phyloP scores from a whole-genome alignment of 1,140 invertebrate species.

The Pissodes strobi region DNA sequence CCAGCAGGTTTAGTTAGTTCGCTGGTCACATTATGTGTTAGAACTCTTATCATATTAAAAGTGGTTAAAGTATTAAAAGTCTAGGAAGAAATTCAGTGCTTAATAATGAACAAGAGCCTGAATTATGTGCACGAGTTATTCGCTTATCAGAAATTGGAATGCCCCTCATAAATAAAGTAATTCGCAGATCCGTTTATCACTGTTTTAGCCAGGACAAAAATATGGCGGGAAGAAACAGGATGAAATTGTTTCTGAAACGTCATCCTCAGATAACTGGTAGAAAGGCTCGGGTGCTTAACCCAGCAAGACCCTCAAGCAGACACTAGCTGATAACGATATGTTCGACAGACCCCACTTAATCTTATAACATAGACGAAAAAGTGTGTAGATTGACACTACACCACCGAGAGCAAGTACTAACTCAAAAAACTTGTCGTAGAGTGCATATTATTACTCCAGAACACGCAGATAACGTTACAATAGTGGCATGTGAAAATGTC shows the following conservation, averaged over 20 bases:
- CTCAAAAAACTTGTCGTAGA: constrained; percentile 42
- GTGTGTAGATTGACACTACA: constrained; percentile 53
- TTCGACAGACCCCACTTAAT: constrained; percentile 46
- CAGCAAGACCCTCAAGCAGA: constrained; percentile 42
- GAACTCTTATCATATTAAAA: too few relatives aligned
- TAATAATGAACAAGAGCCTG: too few relatives aligned
- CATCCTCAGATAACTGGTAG: constrained; percentile 37
- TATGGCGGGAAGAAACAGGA: too few relatives aligned
- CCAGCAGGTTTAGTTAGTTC: too few relatives aligned
- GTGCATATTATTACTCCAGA: constrained; percentile 48
- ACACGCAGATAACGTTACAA: constrained; percentile 51
- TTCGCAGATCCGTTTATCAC: too few relatives aligned
- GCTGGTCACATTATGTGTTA: too few relatives aligned
- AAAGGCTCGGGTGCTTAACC: constrained; percentile 49
- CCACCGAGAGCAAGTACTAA: constrained; percentile 48
- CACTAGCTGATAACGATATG: constrained; percentile 44
- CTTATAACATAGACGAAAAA: constrained; percentile 57
- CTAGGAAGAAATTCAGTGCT: too few relatives aligned
- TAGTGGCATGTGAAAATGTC: constrained; percentile 52
- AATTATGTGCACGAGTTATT: too few relatives aligned
- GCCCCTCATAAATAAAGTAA: too few relatives aligned
- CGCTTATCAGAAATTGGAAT: too few relatives aligned
- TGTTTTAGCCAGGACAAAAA: too few relatives aligned
- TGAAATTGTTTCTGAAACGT: constrained; percentile 39
- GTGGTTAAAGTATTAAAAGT: too few relatives aligned